These are phyloP conservation scores for Poeciliopsis prolifica DNA, from an alignment of 2,113 vertebrate species.

Conservation along the genomic window DNA sequence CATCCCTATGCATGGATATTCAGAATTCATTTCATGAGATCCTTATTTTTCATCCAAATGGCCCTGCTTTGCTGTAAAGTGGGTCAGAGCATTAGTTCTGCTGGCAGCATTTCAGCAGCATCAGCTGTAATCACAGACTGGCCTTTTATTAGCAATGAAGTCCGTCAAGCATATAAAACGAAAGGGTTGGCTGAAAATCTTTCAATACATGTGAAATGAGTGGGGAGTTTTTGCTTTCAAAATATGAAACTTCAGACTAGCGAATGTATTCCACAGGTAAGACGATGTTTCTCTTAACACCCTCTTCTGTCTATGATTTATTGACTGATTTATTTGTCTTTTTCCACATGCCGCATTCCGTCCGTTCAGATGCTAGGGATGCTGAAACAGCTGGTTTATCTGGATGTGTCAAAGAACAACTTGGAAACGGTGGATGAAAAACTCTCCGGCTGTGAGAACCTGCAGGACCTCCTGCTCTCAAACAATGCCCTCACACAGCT, in stretches of 20 bases:
- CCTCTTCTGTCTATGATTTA: neutral
- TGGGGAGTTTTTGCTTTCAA: neutral
- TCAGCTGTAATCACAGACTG: conserved; percentile 64
- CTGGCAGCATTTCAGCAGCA: conserved; percentile 48
- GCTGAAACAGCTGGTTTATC: conserved; percentile 92
- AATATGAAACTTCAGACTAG: neutral
- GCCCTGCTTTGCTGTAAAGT: conserved; percentile 56
- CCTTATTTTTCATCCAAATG: conserved; percentile 42
- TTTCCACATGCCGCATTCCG: neutral
- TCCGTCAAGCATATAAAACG: conserved; percentile 22
- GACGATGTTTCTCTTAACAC: neutral
- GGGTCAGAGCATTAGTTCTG: conserved; percentile 62
- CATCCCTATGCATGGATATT: conserved; percentile 11
- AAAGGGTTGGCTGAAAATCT: conserved; percentile 8
- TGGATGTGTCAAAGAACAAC: conserved; percentile 98
- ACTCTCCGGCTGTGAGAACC: conserved; percentile 92
- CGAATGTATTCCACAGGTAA: neutral
- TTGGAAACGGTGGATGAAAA: conserved; percentile 95
- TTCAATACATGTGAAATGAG: neutral
- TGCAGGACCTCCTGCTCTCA: conserved; percentile 93
- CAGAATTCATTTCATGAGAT: conserved; percentile 24
- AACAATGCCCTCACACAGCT: conserved; percentile 95
- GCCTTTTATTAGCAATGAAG: conserved; percentile 39
- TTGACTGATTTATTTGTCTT: neutral
- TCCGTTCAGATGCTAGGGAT: conserved; percentile 87